phyloP scores from a whole-genome alignment of 1,140 invertebrate genomes.

The Heliconius congener region DNA sequence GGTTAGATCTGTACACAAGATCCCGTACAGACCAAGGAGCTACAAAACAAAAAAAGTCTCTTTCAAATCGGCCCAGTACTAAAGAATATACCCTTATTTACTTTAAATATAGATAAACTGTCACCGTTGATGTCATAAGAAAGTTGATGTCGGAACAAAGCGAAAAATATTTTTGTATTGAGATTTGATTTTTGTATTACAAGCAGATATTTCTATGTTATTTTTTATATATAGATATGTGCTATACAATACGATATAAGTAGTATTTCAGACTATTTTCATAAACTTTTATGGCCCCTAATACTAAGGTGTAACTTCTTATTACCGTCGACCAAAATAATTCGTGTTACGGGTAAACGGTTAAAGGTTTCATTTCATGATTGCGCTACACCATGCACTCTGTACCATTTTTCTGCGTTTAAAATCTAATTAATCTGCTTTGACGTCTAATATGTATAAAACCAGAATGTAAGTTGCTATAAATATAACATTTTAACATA shows the following conservation, averaged over 20 bases:
- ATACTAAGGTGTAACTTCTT: not conserved
- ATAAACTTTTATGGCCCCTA: not conserved
- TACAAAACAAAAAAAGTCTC: no score
- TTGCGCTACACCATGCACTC: constrained; percentile 39
- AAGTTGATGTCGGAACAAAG: no score
- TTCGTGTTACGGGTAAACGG: constrained; percentile 10
- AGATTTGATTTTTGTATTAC: no score
- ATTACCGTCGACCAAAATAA: constrained; percentile 1
- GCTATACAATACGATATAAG: no score
- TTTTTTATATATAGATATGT: no score
- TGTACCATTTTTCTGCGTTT: constrained; percentile 62
- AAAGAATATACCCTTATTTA: no score
- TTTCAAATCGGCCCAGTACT: no score
- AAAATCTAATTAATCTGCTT: constrained; percentile 58
- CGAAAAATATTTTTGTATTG: not conserved
- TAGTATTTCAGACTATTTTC: not conserved
- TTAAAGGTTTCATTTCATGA: constrained; percentile 49
- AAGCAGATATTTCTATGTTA: no score
- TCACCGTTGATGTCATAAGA: no score
- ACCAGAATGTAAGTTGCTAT: not conserved
- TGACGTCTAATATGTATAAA: not conserved
- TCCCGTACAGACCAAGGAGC: no score
- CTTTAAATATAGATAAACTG: no score
- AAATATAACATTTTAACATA: not conserved
- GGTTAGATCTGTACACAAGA: no score